Base-by-base conservation (phyloP, 2,888 invertebrate genomes). In the Muscina levida region DNA sequence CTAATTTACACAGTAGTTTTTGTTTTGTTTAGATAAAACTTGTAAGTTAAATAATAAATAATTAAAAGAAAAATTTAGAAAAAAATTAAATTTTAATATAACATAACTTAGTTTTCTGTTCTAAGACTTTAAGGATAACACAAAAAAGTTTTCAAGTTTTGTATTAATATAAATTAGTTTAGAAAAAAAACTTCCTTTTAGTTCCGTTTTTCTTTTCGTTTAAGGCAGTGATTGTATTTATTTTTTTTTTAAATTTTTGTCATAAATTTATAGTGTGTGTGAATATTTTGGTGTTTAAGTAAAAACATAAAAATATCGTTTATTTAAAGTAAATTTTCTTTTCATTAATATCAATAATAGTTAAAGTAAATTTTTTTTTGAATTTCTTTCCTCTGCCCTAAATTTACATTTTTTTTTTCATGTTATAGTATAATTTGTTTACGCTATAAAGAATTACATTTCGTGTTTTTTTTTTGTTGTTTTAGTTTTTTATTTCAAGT, bases 1-100 rank as follows among this genome's bases (percentile, higher is more conserved):
- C 90, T 88, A 89, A 89, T 89, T 89, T 88, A 88, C 90, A 88
- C 89, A 89, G 86, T 88, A 89, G 88, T 88, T 87, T 53, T 24
- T 53, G 62, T 11, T 15, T 57, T 62, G 42, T 42, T 31, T 31
- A 31, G 31, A 31, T 5, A 51, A 6, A 62, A 42, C 39, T 62
- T 56, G 1, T 3, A 22, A 62, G 22, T 22, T 39, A 62, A 22
- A 62, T 26, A 56, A n/a, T 4, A 26, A 26, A 17, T 22, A 62
- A 62, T 62, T 19, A 62, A 19, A 42, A 62, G 5, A 53, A 46
- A 51, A 31, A 31, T 31, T 31, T 31, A 5, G 46, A 72, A 37
- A 46, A 71, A 65, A 44, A 46, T n/a, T n/a, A 31, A 46, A 66
- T 31, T 31, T 31, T 1, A 37, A 48, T 22, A 48, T 48, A 46